Evolutionary conservation across 2,888 invertebrate species (phyloP), one percentile per base, ranked within the genome.

Genomic region (Epistrophe eligans): DNA sequence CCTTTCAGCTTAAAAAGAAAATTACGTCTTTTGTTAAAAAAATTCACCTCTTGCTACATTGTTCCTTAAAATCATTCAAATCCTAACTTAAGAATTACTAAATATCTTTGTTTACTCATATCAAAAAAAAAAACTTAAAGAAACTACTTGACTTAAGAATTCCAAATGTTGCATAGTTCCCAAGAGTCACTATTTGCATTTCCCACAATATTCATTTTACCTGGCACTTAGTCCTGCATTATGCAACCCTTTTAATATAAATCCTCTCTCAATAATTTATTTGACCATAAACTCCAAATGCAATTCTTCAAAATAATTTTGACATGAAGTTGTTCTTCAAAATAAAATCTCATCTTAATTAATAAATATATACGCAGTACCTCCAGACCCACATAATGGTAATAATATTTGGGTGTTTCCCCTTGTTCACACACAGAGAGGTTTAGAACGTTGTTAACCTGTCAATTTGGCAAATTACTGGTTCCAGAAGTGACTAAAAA

Each of bases 391-490:
- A 64, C 19, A 50, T 32, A 9, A 8, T 24, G 24, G 24, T 52
- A 57, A n/a, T 17, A 58, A 62, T 87, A 50, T 66, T 50, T 62
- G 57, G 58, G 40, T 10, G 52, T 50, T 24, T 48, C 50, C 50
- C 50, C 50, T 48, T 19, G 57, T 48, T 73, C 85, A 73, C 73
- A 85, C 67, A 64, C 24, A 77, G 4, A 24, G 19, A 32, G 5
- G 1, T 57, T 17, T 11, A 28, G 9, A 48, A 48, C 40, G 40
- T 28, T 58, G 74, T 66, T 79, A 79, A 58, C 73, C 82, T 79
- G 82, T 87, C 82, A 87, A 87, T 87, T 87, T 87, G 82, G 64
- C 85, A 87, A 87, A 87, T 87, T 82, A 87, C 82, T 66, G 77
- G 66, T 74, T 58, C 77, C 19, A 35, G 4, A 79, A 84, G 73